Evolutionary conservation across 2,888 invertebrate species (phyloP).

Genomic region (Ectemnius lituratus): DNA sequence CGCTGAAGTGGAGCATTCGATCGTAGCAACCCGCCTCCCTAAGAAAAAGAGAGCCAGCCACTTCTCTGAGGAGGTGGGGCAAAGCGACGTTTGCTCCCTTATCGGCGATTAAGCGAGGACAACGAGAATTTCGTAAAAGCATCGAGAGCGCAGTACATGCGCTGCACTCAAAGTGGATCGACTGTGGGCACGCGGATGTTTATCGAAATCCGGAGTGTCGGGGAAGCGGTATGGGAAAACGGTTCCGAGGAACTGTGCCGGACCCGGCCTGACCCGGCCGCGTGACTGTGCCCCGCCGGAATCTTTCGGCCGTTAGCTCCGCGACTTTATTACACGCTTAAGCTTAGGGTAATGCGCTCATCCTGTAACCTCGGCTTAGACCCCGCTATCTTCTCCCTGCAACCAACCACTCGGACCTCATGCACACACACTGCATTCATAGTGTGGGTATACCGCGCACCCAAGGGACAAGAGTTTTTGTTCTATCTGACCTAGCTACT

Average conservation of each 20-base stretch:
- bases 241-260: constrained; percentile 36
- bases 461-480: constrained; percentile 27
- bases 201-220: constrained; percentile 50
- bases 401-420: constrained; percentile 31
- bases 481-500: constrained; percentile 6
- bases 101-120: constrained; percentile 40
- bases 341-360: constrained; percentile 61
- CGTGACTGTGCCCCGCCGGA: constrained; percentile 39
- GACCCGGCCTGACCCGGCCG: constrained; percentile 26
- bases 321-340: constrained; percentile 62
- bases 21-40: constrained; percentile 26
- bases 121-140: constrained; percentile 16
- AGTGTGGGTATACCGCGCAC: not conserved
- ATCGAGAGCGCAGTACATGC: not conserved
- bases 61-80: constrained; percentile 10
- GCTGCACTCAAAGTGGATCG: constrained; percentile 44
- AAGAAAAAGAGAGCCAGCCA: too few relatives aligned
- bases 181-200: constrained; percentile 42
- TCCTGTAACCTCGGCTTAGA: constrained; percentile 62
- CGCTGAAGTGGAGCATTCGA: constrained; percentile 15
- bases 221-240: constrained; percentile 25
- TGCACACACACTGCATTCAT: not conserved
- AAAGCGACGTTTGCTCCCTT: constrained; percentile 29
- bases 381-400: constrained; percentile 57
- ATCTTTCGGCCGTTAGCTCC: constrained; percentile 57